phyloP scores from a whole-genome alignment of 2,113 vertebrate species.

The Siniperca chuatsi region DNA sequence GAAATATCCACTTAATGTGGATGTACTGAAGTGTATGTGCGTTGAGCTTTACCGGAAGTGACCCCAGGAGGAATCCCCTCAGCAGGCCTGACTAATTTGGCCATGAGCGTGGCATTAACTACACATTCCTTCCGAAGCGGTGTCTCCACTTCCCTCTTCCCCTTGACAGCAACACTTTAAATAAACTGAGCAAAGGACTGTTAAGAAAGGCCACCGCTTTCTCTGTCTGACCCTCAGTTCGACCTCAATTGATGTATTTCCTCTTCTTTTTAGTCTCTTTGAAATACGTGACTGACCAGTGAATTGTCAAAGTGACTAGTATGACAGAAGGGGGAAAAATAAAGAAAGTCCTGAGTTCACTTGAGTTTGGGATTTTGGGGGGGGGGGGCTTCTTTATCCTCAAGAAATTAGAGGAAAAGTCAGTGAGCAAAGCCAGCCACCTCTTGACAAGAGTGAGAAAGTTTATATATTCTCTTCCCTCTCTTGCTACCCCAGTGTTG shows the following conservation, averaged over 20 bases:
- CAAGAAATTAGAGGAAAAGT: conserved; percentile 57
- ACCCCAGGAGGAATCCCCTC: conserved; percentile 56
- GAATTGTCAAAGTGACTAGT: conserved; percentile 49
- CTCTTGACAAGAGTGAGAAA: conserved; percentile 69
- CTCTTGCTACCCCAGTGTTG: conserved; percentile 34
- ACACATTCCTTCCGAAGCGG: conserved; percentile 76
- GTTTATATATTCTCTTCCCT: conserved; percentile 58
- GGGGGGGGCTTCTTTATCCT: conserved; percentile 22
- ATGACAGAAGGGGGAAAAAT: conserved; percentile 20
- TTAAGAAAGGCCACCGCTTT: conserved; percentile 51
- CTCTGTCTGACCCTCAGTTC: conserved; percentile 44
- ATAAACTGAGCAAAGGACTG: conserved; percentile 63
- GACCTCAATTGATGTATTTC: conserved; percentile 67
- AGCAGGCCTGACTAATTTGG: conserved; percentile 75
- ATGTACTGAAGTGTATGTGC: background rate
- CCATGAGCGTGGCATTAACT: conserved; percentile 77
- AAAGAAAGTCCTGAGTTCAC: conserved; percentile 35
- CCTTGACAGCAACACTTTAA: conserved; percentile 60
- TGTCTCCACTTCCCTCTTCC: conserved; percentile 47
- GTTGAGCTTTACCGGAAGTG: conserved; percentile 32
- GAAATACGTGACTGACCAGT: conserved; percentile 42
- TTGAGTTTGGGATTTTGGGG: background rate
- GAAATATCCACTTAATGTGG: conserved; percentile 6
- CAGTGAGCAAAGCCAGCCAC: conserved; percentile 69
- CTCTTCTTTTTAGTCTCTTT: conserved; percentile 56